These are phyloP conservation scores for Ifrita kowaldi DNA, from an alignment of 2,113 vertebrate genomes.

Conservation along the genomic window DNA sequence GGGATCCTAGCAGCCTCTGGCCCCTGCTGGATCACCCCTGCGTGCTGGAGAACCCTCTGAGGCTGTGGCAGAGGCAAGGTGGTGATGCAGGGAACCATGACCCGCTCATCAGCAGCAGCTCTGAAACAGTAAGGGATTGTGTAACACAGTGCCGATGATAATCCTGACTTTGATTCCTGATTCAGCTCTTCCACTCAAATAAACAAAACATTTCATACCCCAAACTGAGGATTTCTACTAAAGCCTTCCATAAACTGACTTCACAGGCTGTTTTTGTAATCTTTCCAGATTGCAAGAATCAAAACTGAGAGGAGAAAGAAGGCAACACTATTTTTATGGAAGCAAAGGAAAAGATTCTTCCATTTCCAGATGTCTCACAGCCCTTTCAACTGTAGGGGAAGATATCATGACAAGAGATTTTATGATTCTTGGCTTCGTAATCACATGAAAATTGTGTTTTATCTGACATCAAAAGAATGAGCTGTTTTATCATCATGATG, in stretches of 20 bases:
- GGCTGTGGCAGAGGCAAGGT: not conserved
- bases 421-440: not conserved
- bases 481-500: not conserved
- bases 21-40: not conserved
- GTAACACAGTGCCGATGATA: not conserved
- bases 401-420: slow-evolving; percentile 9
- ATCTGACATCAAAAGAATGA: slow-evolving; percentile 44
- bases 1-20: not conserved
- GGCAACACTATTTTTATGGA: not conserved
- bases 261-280: not conserved
- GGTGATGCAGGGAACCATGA: rapidly evolving
- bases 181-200: not conserved
- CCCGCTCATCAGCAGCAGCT: not conserved
- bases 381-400: not conserved
- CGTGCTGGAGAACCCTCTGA: not conserved
- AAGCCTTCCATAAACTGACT: slow-evolving; percentile 4
- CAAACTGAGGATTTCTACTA: not conserved
- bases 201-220: not conserved
- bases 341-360: not conserved
- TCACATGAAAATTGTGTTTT: slow-evolving; percentile 1
- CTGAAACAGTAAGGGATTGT: not conserved
- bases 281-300: not conserved
- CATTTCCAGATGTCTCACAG: slow-evolving; percentile 4
- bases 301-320: not conserved
- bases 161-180: not conserved